A percentile compares a stretch with the other conserved stretches of the same genome.
phyloP scores from a whole-genome alignment of 2,797 vertebrate genomes.

The Clamator glandarius region DNA sequence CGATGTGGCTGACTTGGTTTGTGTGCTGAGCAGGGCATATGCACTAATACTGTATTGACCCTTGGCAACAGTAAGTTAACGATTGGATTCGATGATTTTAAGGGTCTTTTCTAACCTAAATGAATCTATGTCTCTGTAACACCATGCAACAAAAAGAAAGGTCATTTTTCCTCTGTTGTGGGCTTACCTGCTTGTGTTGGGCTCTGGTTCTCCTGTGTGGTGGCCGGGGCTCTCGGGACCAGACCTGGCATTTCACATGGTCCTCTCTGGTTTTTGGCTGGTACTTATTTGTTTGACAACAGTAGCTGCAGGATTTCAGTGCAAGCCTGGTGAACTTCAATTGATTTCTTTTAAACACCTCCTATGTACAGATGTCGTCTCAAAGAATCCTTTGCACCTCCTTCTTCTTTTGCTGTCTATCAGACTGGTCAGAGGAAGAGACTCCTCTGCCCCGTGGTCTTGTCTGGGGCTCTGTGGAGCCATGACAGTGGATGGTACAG shows the following conservation, averaged over 20 bases:
- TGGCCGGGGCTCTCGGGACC: background rate
- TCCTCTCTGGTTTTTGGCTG: background rate
- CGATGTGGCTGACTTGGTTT: background rate
- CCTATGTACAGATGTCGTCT: background rate
- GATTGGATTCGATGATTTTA: background rate
- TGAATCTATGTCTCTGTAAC: background rate
- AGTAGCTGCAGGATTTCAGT: background rate
- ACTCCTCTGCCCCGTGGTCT: fast-evolving
- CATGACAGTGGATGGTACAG: fast-evolving
- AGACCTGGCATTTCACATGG: background rate
- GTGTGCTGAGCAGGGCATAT: background rate
- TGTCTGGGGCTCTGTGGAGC: fast-evolving
- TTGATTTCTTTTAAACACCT: background rate
- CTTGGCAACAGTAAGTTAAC: background rate
- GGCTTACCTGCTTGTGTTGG: background rate
- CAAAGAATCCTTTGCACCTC: background rate
- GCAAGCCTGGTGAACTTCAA: background rate
- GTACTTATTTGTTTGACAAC: background rate
- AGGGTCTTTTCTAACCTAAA: background rate
- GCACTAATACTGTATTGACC: fast-evolving
- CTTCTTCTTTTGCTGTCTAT: background rate
- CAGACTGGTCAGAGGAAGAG: background rate
- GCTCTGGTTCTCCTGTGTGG: background rate
- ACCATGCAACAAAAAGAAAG: background rate
- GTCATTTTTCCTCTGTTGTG: background rate